A percentile compares a stretch with the other conserved stretches of the same genome.
Conservation (phyloP, 2,888 invertebrate genomes). For the Cotesia congregata region DNA sequence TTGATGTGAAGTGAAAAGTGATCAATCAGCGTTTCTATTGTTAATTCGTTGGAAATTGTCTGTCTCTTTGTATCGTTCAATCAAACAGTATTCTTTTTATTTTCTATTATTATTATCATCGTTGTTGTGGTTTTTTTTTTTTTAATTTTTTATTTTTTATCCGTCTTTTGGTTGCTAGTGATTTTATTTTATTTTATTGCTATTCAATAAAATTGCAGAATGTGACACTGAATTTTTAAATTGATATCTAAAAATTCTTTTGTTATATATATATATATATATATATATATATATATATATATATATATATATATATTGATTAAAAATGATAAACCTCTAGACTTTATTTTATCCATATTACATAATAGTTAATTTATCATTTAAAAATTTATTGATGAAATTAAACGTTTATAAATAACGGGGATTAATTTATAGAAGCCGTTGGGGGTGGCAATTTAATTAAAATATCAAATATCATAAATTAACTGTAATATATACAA, state of each 20-base stretch:
- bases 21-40: conserved; percentile 62
- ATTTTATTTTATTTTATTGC: not conserved
- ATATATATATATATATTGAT: too few relatives aligned
- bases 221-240: not conserved
- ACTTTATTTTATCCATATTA: too few relatives aligned
- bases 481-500: too few relatives aligned
- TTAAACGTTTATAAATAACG: too few relatives aligned
- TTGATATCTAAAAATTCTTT: not conserved
- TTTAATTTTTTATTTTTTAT: not conserved
- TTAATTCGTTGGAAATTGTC: conserved; percentile 45
- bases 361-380: too few relatives aligned
- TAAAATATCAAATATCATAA: not conserved
- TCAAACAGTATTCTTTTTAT: conserved; percentile 11
- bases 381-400: too few relatives aligned
- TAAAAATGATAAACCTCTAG: too few relatives aligned
- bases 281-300: too few relatives aligned
- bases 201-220: not conserved
- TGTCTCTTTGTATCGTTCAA: conserved; percentile 20
- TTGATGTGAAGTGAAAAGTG: conserved; percentile 56
- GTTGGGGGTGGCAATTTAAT: too few relatives aligned
- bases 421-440: too few relatives aligned
- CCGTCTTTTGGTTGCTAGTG: not conserved
- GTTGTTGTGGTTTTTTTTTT: too few relatives aligned
- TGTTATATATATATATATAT: not conserved
- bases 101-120: not conserved